phyloP scores from a whole-genome alignment of 1,140 invertebrate genomes.

The Tetramorium parvispinum region DNA sequence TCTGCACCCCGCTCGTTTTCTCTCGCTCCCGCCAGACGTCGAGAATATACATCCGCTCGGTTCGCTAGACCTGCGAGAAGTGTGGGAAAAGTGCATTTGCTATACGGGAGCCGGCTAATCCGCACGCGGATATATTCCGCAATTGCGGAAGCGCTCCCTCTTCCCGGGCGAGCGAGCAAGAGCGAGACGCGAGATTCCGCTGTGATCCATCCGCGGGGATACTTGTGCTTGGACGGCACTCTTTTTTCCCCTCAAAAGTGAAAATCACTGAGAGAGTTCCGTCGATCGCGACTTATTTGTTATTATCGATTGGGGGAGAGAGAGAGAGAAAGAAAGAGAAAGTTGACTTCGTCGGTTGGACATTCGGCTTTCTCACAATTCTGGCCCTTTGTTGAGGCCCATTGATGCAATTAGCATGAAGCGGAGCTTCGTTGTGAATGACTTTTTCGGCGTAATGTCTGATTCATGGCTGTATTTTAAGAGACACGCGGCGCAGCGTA shows the following conservation, averaged over 20 bases:
- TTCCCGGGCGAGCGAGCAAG: too few relatives aligned
- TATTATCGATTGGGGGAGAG: constrained; percentile 20
- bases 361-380: constrained; percentile 16
- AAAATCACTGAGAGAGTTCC: neutral
- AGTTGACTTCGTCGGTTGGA: neutral
- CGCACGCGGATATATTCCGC: constrained; percentile 24
- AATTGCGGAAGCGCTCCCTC: too few relatives aligned
- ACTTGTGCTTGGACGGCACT: too few relatives aligned
- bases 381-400: neutral
- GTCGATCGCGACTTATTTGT: neutral
- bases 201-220: too few relatives aligned
- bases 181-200: too few relatives aligned
- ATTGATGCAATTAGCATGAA: constrained; percentile 35
- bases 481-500: neutral
- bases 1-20: neutral
- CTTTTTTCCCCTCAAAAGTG: neutral
- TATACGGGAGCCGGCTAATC: constrained; percentile 17
- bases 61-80: neutral
- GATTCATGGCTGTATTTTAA: constrained; percentile 44
- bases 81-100: constrained; percentile 28
- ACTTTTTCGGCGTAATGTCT: constrained; percentile 22
- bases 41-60: neutral
- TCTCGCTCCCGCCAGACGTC: neutral
- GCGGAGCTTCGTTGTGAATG: constrained; percentile 34
- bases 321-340: neutral